Percentiles rank a stretch among this genome's conserved stretches.
These are phyloP conservation scores for Pangasianodon gigas DNA, from an alignment of 2,113 vertebrate genomes.

Conservation along the genomic window DNA sequence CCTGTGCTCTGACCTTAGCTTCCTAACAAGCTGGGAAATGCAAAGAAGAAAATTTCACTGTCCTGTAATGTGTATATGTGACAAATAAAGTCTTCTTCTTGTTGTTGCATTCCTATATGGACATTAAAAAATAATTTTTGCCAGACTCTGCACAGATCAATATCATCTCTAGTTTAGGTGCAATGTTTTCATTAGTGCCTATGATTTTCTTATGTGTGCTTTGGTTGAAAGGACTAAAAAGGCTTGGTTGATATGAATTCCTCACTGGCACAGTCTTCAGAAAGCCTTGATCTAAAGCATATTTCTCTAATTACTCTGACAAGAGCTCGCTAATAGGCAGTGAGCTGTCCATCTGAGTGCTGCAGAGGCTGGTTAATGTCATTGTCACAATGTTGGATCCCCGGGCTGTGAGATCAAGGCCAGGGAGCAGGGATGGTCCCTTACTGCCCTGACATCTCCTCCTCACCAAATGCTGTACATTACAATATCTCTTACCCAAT, in stretches of 20 bases:
- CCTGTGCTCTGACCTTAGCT: too few species aligned
- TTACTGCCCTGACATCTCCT: constrained; percentile 28
- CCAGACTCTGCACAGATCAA: too few species aligned
- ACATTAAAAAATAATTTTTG: too few species aligned
- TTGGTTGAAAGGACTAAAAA: constrained; percentile 59
- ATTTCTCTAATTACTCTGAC: constrained; percentile 85
- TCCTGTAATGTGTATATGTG: too few species aligned
- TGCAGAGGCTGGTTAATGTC: constrained; percentile 75
- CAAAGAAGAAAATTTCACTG: too few species aligned
- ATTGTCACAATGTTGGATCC: constrained; percentile 70
- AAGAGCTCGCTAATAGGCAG: constrained; percentile 80
- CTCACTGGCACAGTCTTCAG: constrained; percentile 72
- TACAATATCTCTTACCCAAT: constrained; percentile 51
- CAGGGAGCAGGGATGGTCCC: constrained; percentile 45
- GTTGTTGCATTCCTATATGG: too few species aligned
- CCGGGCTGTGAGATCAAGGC: constrained; percentile 70
- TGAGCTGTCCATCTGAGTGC: constrained; percentile 62
- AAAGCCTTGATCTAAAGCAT: constrained; percentile 82
- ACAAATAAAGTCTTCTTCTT: too few species aligned
- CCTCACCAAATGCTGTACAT: constrained; percentile 38
- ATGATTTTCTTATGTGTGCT: constrained; percentile 38
- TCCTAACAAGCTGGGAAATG: too few species aligned
- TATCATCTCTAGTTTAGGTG: neutral
- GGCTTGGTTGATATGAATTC: constrained; percentile 64
- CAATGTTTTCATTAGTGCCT: neutral